A percentile compares a stretch with the other conserved stretches of the same genome.
These are phyloP conservation scores for Pachyseris speciosa DNA, from an alignment of 64 coral and sea anemone species.

Conservation along the genomic window DNA sequence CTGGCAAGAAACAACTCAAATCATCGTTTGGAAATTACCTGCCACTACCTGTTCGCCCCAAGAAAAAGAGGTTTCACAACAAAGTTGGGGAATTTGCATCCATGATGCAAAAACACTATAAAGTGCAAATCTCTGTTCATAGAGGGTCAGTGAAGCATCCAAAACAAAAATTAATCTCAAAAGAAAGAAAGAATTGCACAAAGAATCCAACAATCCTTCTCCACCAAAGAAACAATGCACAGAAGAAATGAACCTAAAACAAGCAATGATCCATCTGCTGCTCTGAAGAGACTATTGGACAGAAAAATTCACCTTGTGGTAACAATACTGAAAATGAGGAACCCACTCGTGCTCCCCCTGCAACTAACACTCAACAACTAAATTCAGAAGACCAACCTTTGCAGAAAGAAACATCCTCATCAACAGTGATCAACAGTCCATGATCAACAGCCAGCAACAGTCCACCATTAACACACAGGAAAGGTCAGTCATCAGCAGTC, in stretches of 20 bases:
- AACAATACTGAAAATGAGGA: neutral
- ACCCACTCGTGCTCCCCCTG: neutral
- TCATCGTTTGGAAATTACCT: too few relatives aligned
- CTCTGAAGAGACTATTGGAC: neutral
- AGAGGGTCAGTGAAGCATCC: neutral
- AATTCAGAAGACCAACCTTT: neutral
- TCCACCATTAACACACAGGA: neutral
- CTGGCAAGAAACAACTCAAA: too few relatives aligned
- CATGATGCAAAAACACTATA: too few relatives aligned
- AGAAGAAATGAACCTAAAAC: constrained; percentile 37
- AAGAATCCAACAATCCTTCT: constrained; percentile 35
- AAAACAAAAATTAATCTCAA: constrained; percentile 47
- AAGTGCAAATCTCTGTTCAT: constrained; percentile 60
- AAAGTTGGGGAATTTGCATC: too few relatives aligned
- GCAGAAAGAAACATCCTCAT: too few relatives aligned
- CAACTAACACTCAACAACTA: neutral
- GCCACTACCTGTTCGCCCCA: too few relatives aligned
- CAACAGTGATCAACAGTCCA: neutral
- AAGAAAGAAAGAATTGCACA: too few relatives aligned
- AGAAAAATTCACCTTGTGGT: too few relatives aligned
- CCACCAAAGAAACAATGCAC: constrained; percentile 35
- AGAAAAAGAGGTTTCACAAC: too few relatives aligned
- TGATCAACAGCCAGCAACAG: neutral
- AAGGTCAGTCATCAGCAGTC: too few relatives aligned
- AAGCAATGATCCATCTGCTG: neutral